phyloP scores from a whole-genome alignment of 2,113 vertebrate species.

The Coryphaenoides rupestris region DNA sequence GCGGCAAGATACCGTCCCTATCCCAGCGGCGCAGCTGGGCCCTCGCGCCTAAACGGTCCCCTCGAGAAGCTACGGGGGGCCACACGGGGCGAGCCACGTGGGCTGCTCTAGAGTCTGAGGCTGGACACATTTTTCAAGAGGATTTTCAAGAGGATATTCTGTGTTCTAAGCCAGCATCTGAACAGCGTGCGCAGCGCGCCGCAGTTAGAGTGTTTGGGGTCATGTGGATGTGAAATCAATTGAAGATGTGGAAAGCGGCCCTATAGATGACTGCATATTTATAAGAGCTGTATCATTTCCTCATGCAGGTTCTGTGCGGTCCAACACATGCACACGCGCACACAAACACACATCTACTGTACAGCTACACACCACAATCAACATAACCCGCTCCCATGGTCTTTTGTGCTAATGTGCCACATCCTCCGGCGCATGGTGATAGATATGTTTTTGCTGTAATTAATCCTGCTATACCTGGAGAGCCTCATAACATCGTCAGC shows the following conservation, averaged over 20 bases:
- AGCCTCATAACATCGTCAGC: constrained; percentile 65
- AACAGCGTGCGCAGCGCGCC: too few relatives aligned
- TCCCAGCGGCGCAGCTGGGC: constrained; percentile 54
- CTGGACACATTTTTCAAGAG: too few relatives aligned
- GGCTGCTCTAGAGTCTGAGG: too few relatives aligned
- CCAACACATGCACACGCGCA: too few relatives aligned
- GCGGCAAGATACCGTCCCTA: constrained; percentile 40
- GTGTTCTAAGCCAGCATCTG: too few relatives aligned
- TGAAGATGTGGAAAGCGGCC: too few relatives aligned
- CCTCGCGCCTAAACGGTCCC: not conserved
- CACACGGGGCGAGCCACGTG: too few relatives aligned
- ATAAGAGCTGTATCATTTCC: not conserved
- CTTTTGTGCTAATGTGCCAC: constrained; percentile 41
- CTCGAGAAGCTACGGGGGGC: not conserved
- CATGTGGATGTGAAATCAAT: not conserved
- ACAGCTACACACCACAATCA: constrained; percentile 17
- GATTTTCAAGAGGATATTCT: too few relatives aligned
- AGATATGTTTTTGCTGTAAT: constrained; percentile 61
- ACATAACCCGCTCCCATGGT: constrained; percentile 16
- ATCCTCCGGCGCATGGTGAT: constrained; percentile 20
- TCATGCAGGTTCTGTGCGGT: not conserved
- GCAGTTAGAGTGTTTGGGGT: too few relatives aligned
- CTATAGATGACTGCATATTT: not conserved
- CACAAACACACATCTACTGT: too few relatives aligned
- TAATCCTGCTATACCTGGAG: constrained; percentile 67